A percentile compares a stretch with the other conserved stretches of the same genome.
These are phyloP conservation scores for Lithosia quadra DNA, from an alignment of 2,888 invertebrate species.

Conservation along the genomic window DNA sequence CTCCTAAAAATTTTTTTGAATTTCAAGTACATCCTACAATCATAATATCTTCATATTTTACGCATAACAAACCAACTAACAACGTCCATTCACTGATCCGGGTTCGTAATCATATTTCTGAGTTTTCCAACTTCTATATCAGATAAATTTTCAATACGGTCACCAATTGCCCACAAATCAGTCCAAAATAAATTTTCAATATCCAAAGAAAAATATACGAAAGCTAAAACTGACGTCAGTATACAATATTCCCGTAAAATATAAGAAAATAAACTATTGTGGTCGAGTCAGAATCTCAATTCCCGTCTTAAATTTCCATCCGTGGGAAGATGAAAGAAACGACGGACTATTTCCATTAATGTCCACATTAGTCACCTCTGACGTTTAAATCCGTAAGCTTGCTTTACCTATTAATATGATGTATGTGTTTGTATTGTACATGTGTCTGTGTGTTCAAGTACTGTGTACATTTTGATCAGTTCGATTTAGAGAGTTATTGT, in stretches of 20 bases:
- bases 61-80: neutral
- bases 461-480: constrained; percentile 15
- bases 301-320: constrained; percentile 12
- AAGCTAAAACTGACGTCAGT: constrained; percentile 18
- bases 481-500: constrained; percentile 1
- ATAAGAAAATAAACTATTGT: constrained; percentile 21
- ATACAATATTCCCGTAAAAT: constrained; percentile 34
- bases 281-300: constrained; percentile 19
- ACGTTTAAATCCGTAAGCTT: constrained; percentile 8
- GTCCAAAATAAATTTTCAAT: neutral
- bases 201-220: neutral
- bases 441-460: constrained; percentile 3
- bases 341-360: constrained; percentile 23
- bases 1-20: neutral
- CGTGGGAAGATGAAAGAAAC: constrained; percentile 41
- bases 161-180: neutral
- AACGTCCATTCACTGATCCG: neutral
- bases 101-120: neutral
- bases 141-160: no score
- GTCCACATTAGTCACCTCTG: constrained; percentile 28
- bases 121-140: neutral
- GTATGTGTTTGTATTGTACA: no score
- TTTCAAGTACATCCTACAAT: neutral
- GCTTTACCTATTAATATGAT: neutral
- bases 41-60: neutral